Conservation (phyloP, 2,797 vertebrate species). For the Adrianichthys oophorus region DNA sequence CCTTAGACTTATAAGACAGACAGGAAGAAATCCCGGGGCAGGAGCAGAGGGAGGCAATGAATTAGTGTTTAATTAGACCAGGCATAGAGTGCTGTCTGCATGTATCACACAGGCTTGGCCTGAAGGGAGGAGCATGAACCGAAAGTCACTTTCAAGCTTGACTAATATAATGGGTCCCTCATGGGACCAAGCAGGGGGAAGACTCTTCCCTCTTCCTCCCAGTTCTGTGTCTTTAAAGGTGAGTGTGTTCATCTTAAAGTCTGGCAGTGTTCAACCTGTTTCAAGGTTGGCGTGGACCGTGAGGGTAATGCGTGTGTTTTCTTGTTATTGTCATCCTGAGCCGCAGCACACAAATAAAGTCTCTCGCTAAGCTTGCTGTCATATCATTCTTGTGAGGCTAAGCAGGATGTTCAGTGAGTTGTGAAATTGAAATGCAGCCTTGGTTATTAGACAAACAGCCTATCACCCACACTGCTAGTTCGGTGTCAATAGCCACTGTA, state of each 20-base stretch:
- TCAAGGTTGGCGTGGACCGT: conserved; percentile 37
- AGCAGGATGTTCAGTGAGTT: conserved; percentile 74
- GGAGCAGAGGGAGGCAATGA: conserved; percentile 38
- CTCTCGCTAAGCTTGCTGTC: conserved; percentile 58
- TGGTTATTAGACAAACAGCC: conserved; percentile 81
- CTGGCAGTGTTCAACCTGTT: conserved; percentile 26
- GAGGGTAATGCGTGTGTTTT: conserved; percentile 37
- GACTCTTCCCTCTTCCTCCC: conserved; percentile 9
- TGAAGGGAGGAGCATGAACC: conserved; percentile 46
- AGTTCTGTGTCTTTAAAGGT: conserved; percentile 17
- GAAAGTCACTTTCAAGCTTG: conserved; percentile 77
- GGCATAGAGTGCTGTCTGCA: conserved; percentile 42
- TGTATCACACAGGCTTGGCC: conserved; percentile 52
- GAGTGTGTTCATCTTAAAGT: conserved; percentile 25
- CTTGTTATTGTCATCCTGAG: conserved; percentile 30
- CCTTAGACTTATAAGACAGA: conserved; percentile 22
- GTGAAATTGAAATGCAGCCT: conserved; percentile 83
- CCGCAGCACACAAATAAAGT: conserved; percentile 31
- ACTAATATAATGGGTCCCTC: conserved; percentile 58
- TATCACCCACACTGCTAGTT: conserved; percentile 64
- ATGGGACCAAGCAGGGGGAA: conserved; percentile 39
- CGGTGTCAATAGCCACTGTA: conserved; percentile 70
- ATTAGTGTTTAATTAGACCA: conserved; percentile 67
- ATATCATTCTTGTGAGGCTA: conserved; percentile 73
- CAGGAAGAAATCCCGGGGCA: conserved; percentile 35